phyloP scores from a whole-genome alignment of 2,888 invertebrate species.

The Cantharis flavilabris region DNA sequence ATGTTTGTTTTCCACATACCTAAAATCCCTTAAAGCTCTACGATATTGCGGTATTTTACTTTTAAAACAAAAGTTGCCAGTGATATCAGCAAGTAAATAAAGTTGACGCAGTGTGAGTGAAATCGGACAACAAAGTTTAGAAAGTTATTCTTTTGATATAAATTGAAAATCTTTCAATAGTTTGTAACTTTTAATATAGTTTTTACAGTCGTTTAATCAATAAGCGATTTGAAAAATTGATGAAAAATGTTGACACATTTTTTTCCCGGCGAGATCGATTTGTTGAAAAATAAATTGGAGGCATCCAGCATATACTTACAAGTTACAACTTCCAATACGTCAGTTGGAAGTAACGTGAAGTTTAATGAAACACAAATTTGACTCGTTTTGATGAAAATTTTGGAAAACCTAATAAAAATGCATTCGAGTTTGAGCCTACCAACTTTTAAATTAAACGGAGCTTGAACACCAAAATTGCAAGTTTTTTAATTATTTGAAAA shows the following conservation, averaged over 20 bases:
- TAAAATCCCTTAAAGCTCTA: conserved; percentile 5
- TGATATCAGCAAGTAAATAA: conserved; percentile 8
- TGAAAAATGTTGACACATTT: background rate
- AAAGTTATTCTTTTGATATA: conserved; percentile 3
- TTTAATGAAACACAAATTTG: background rate
- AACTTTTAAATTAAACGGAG: background rate
- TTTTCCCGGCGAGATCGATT: background rate
- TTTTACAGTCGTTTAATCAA: background rate
- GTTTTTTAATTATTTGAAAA: background rate
- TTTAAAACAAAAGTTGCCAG: conserved; percentile 6
- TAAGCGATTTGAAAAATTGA: background rate
- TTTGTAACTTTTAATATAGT: background rate
- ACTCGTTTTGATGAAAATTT: background rate
- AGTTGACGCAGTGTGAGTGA: conserved; percentile 1
- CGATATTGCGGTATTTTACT: conserved; percentile 3
- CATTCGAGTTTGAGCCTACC: background rate
- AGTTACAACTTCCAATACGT: background rate
- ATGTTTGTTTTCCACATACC: conserved; percentile 16
- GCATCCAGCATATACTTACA: background rate
- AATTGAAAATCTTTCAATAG: conserved; percentile 5
- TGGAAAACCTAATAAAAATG: background rate
- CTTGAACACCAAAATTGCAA: background rate
- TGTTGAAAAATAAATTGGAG: background rate
- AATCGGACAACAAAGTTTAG: conserved; percentile 1
- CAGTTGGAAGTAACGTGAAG: background rate